Evolutionary conservation across 1,140 invertebrate species (phyloP), one percentile per base, ranked within the genome.

Genomic region (Bilobella aurantiaca): DNA sequence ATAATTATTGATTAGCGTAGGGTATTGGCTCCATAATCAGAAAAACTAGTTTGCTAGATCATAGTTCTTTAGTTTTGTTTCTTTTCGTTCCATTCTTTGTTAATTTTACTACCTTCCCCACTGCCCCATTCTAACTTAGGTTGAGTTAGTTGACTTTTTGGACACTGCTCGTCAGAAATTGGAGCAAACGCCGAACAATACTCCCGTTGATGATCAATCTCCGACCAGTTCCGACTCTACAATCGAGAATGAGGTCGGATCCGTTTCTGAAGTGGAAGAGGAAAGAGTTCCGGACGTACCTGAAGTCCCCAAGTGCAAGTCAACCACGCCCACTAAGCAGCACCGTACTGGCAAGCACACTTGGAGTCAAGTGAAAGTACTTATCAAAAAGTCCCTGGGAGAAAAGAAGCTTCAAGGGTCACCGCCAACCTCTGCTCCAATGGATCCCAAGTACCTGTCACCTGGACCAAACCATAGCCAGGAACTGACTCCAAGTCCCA

Each of bases 321-420:
- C 60, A 16, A 68, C 69, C 0, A 67, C 69, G 1, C 69, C 66
- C 29, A 47, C 25, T 8, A 63, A 68, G 37, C 1, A 59, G 30
- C 14, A 29, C 64, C 27, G 58, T 28, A 23, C 58, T 23, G 34
- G 28, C n/a, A 3, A 62, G 70, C 25, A 70, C 27, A 72, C 75
- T 14, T 78, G 76, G 77, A 63, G 59, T 53, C 69, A 70, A 29
- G 59, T 70, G 25, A 77, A 81, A 74, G 82, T 81, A 63, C 87
- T 89, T 76, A 87, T 84, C 74, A 80, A 90, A 47, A 90, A 89
- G 77, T 37, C 47, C 34, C 42, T 66, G 0, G 57, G 59, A 5
- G 47, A 53, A n/a, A 84, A 87, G 75, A 87, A 77, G 87, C 29
- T 29, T 2, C 29, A 37, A 23, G n/a, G 23, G 14, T 2, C 37